These are phyloP conservation scores for Enteromius afrohamiltoni DNA, from an alignment of 2,797 vertebrate species.

Conservation along the genomic window DNA sequence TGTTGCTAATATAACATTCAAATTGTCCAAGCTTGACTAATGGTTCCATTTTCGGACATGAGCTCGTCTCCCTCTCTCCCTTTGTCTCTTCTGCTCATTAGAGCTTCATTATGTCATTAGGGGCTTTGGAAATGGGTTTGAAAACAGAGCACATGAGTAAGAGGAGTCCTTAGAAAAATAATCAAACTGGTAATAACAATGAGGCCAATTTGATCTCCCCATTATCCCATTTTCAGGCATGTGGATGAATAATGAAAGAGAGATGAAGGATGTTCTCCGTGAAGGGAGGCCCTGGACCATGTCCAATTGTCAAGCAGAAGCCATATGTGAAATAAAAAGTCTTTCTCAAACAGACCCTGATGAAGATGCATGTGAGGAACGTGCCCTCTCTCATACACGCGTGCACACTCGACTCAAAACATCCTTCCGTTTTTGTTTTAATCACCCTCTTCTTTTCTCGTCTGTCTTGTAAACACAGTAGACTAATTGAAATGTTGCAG, in stretches of 20 bases:
- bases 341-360: constrained; percentile 36
- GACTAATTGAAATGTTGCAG: constrained; percentile 14
- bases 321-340: constrained; percentile 22
- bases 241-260: constrained; percentile 56
- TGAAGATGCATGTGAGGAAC: constrained; percentile 54
- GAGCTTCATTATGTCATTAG: constrained; percentile 49
- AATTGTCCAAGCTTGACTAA: constrained; percentile 45
- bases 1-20: constrained; percentile 44
- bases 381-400: background rate
- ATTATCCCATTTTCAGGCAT: constrained; percentile 53
- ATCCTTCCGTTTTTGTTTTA: background rate
- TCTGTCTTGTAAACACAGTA: background rate
- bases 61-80: constrained; percentile 15
- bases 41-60: constrained; percentile 45
- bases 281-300: constrained; percentile 49
- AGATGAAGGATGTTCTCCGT: constrained; percentile 44
- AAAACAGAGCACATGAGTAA: constrained; percentile 44
- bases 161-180: constrained; percentile 46
- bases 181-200: constrained; percentile 46
- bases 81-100: constrained; percentile 50
- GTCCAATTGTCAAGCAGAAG: constrained; percentile 48
- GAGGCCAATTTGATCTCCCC: constrained; percentile 49
- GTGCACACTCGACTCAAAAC: background rate
- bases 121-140: constrained; percentile 29
- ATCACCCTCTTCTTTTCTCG: background rate